Evolutionary conservation across 1,140 invertebrate species (phyloP).

Genomic region (Drosophila athabasca): DNA sequence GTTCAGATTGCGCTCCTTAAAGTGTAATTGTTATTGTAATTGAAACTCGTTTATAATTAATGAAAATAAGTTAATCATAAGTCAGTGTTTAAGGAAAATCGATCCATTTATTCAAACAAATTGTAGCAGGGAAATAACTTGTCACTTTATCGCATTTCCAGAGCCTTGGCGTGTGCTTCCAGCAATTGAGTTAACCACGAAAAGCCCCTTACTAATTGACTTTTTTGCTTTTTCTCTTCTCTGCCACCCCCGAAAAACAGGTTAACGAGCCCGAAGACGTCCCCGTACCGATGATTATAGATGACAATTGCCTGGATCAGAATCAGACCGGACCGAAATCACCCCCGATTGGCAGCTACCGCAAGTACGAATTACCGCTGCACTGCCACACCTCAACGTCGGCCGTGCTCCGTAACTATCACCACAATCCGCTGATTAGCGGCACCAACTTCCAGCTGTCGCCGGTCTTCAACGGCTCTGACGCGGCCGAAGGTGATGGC

Average conservation of each 20-base stretch:
- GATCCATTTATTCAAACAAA: slow-evolving; percentile 46
- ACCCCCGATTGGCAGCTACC: background rate
- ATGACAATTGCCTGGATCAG: slow-evolving; percentile 61
- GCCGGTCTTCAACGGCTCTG: slow-evolving; percentile 54
- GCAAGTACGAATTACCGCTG: slow-evolving; percentile 50
- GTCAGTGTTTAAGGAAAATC: slow-evolving; percentile 28
- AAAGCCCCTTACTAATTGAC: slow-evolving; percentile 25
- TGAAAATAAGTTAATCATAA: slow-evolving; percentile 30
- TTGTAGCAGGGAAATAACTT: slow-evolving; percentile 7
- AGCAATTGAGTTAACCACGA: background rate
- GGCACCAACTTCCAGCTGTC: slow-evolving; percentile 72
- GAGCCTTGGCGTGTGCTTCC: slow-evolving; percentile 17
- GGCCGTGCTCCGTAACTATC: slow-evolving; percentile 67
- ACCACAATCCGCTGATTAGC: slow-evolving; percentile 77
- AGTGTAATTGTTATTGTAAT: slow-evolving; percentile 30
- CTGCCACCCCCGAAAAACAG: slow-evolving; percentile 22
- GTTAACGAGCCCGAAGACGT: slow-evolving; percentile 3
- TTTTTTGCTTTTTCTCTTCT: slow-evolving; percentile 8
- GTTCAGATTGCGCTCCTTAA: slow-evolving; percentile 28
- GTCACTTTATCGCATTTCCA: background rate
- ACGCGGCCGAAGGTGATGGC: slow-evolving; percentile 21
- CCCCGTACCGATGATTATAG: slow-evolving; percentile 53
- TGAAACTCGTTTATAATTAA: slow-evolving; percentile 24
- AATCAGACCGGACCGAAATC: slow-evolving; percentile 14
- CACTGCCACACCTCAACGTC: slow-evolving; percentile 61